These are phyloP conservation scores for Chloropsis cyanopogon DNA, from an alignment of 2,113 vertebrate species.

Conservation along the genomic window DNA sequence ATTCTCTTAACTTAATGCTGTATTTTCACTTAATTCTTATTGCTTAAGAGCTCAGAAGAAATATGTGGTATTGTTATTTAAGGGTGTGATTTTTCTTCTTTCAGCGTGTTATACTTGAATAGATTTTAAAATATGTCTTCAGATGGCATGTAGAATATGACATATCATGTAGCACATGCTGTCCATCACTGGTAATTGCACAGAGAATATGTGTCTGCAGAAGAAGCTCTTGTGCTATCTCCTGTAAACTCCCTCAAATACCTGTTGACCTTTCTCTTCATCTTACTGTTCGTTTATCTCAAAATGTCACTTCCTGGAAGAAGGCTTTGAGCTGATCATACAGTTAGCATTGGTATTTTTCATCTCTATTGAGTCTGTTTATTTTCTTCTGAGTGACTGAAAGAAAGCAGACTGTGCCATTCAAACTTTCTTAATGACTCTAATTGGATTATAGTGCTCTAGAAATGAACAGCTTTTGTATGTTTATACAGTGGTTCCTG, in stretches of 20 bases:
- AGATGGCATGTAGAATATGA: not conserved
- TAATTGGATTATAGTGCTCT: not conserved
- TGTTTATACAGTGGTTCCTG: not conserved
- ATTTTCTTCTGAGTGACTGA: not conserved
- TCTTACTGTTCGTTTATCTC: slow-evolving; percentile 27
- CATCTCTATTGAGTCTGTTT: not conserved
- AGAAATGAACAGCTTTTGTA: not conserved
- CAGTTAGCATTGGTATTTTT: not conserved
- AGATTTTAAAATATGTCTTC: not conserved
- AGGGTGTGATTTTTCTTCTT: not conserved
- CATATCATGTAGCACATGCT: not conserved
- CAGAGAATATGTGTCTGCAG: not conserved
- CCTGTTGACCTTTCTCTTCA: slow-evolving; percentile 44
- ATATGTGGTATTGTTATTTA: not conserved
- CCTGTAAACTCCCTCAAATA: slow-evolving; percentile 22
- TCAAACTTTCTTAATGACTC: not conserved
- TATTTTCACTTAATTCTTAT: not conserved
- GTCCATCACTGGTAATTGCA: not conserved
- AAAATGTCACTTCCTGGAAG: slow-evolving; percentile 27
- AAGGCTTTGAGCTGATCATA: not conserved
- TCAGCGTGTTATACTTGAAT: not conserved
- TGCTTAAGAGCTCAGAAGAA: not conserved
- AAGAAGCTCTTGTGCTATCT: not conserved
- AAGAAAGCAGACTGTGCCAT: not conserved
- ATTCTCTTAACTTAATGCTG: not conserved